Conservation (phyloP, 2,113 vertebrate species). For the Dryoscopus gambensis region DNA sequence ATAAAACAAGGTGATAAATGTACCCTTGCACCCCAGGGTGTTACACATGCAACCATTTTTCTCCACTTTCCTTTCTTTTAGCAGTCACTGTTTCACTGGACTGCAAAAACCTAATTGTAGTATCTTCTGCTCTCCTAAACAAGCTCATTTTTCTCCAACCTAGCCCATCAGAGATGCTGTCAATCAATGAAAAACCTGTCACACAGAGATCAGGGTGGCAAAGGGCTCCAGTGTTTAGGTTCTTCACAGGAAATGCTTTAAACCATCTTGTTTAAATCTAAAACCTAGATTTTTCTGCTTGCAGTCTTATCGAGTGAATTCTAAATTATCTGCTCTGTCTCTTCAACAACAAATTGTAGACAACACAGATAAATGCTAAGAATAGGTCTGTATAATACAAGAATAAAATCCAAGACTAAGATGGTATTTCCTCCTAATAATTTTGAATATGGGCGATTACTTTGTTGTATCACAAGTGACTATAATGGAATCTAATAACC, state of each 20-base stretch:
- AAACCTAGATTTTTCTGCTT: not conserved
- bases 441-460: slow-evolving; percentile 12
- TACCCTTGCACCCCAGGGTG: not conserved
- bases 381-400: not conserved
- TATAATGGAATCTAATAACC: slow-evolving; percentile 48
- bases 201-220: not conserved
- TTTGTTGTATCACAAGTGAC: slow-evolving; percentile 21
- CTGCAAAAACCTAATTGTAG: slow-evolving; percentile 47
- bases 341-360: slow-evolving; percentile 22
- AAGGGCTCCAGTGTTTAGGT: not conserved
- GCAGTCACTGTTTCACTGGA: not conserved
- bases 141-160: slow-evolving; percentile 59
- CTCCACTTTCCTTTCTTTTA: not conserved
- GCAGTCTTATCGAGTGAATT: not conserved
- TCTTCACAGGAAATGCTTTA: not conserved
- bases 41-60: not conserved
- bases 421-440: slow-evolving; percentile 9
- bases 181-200: slow-evolving; percentile 14
- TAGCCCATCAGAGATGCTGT: slow-evolving; percentile 49
- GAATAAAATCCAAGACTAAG: not conserved
- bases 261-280: not conserved
- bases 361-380: not conserved
- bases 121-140: slow-evolving; percentile 58
- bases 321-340: not conserved
- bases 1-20: slow-evolving; percentile 45